Evolutionary conservation across 2,113 vertebrate species (phyloP), one percentile per base, ranked within the genome.

Genomic region (Athene noctua): DNA sequence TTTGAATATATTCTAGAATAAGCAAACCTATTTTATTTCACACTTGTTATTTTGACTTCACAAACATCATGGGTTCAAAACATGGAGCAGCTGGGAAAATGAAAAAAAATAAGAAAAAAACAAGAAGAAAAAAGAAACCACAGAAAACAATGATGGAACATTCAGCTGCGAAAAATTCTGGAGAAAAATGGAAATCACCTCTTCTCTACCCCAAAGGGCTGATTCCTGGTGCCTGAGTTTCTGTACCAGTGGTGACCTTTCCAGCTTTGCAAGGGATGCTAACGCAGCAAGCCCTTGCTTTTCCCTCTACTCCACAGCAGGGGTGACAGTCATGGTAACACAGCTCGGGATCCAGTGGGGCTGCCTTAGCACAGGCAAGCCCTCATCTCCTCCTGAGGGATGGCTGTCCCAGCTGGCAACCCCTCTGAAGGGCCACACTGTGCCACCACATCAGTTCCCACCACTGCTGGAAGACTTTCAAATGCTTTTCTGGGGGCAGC

Each of bases 321-420:
- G 46, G 15, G 5, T 8, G 29, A 85, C 15, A 20, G 12, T 47
- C 38, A 10, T 0, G 6, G 23, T 5, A 38, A 38, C 16, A 38
- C 11, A 23, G 27, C 2, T 26, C 0, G 0, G 32, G 49, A 40
- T 55, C 38, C 32, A 70, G 25, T 0, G 0, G 40, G 38, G 9
- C 32, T 71, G 19, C 27, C 51, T 75, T 51, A 14, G 34, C n/a
- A 22, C 17, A 38, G 10, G 29, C 62, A 42, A 44, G 59, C 9
- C 42, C 25, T 63, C 44, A 3, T 9, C 20, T 58, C 66, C 38
- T 49, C 40, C 51, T 40, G 15, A 29, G 26, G 22, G 25, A 54
- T 19, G 40, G n/a, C 52, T 51, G 32, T 59, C 10, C 65, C 59
- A 73, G 32, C 44, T 44, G 36, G 20, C 5, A 18, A 62, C 25